Percentiles rank a stretch among this genome's conserved stretches.
phyloP scores from a whole-genome alignment of 2,797 vertebrate genomes.

The Gadopsis marmoratus region DNA sequence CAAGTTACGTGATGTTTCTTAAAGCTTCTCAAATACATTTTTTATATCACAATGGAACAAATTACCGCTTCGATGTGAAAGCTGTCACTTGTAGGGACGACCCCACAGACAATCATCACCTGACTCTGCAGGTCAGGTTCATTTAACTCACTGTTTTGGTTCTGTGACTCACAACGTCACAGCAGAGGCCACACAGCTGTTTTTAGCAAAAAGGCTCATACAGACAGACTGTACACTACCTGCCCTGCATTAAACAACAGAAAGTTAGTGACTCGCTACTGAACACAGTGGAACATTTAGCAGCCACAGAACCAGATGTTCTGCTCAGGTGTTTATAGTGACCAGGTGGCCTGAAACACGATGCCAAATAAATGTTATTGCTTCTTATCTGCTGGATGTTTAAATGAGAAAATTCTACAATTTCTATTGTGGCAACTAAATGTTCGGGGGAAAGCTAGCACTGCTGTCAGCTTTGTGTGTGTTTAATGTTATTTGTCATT shows the following conservation, averaged over 20 bases:
- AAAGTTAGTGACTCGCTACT: neutral
- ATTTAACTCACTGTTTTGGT: too few species aligned
- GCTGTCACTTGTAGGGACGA: too few species aligned
- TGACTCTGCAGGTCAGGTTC: too few species aligned
- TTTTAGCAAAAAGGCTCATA: too few species aligned
- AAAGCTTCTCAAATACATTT: neutral
- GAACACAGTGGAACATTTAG: neutral
- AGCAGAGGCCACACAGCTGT: too few species aligned
- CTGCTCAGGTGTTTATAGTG: neutral
- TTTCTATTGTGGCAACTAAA: neutral
- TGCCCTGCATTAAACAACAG: neutral
- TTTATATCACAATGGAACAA: too few species aligned
- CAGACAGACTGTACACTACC: neutral
- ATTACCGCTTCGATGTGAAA: too few species aligned
- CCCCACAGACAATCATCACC: too few species aligned
- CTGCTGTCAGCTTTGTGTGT: conserved; percentile 6
- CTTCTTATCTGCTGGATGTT: too few species aligned
- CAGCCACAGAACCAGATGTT: neutral
- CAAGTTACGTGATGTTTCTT: conserved; percentile 46
- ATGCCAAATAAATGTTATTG: too few species aligned
- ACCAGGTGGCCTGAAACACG: too few species aligned
- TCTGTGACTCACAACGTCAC: too few species aligned
- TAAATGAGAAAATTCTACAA: neutral
- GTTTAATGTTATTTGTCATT: conserved; percentile 30
- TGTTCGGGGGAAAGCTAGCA: neutral